Conservation (phyloP, 2,113 vertebrate genomes). For the Fulica atra region DNA sequence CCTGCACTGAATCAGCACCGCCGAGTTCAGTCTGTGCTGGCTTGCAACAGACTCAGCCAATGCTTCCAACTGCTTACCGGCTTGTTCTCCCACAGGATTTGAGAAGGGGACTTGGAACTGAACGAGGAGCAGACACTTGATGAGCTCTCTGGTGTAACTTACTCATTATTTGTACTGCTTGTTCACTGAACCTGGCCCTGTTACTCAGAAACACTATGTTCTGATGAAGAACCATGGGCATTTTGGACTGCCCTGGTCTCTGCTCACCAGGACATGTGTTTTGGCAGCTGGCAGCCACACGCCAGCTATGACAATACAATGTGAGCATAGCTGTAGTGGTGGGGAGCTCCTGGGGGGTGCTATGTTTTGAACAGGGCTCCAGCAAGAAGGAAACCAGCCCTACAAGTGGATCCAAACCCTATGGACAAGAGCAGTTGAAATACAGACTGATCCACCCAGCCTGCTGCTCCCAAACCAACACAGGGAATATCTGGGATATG, state of each 20-base stretch:
- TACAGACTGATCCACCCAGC: not conserved
- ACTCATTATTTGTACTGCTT: not conserved
- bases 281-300: not conserved
- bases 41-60: not conserved
- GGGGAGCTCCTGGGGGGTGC: not conserved
- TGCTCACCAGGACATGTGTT: not conserved
- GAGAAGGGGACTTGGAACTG: not conserved
- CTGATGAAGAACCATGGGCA: not conserved
- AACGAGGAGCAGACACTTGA: not conserved
- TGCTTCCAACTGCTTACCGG: not conserved
- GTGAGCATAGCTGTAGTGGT: not conserved
- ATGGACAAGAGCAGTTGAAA: not conserved
- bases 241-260: not conserved
- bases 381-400: not conserved
- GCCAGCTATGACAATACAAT: accelerated
- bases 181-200: not conserved
- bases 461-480: not conserved
- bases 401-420: not conserved
- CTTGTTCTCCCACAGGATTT: not conserved
- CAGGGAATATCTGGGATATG: not conserved
- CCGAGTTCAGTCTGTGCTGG: not conserved
- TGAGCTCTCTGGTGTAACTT: not conserved
- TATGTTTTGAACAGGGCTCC: not conserved
- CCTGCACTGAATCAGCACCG: not conserved
- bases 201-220: not conserved